These are phyloP conservation scores for Heliornis fulica DNA, from an alignment of 2,113 vertebrate genomes.

Conservation along the genomic window DNA sequence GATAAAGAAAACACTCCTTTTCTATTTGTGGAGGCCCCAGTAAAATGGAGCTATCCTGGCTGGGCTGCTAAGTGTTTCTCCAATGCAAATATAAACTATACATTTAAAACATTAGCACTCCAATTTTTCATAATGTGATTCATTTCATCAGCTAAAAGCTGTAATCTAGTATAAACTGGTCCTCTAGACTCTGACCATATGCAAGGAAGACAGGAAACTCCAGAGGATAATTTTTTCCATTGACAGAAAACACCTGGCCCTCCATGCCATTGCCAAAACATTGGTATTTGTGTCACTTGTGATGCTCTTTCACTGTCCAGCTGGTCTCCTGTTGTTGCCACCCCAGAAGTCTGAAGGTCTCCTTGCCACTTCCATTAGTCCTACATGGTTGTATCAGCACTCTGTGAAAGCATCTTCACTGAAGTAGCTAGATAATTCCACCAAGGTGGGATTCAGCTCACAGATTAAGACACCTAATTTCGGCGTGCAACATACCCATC, in stretches of 20 bases:
- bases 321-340: neutral
- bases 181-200: neutral
- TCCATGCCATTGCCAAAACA: neutral
- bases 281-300: neutral
- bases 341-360: neutral
- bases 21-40: neutral
- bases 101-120: neutral
- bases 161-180: neutral
- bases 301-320: neutral
- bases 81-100: neutral
- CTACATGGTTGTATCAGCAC: neutral
- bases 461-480: neutral
- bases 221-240: neutral
- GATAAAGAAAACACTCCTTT: neutral
- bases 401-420: neutral
- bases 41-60: neutral
- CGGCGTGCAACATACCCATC: accelerated
- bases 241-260: neutral
- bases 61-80: neutral
- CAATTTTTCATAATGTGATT: neutral
- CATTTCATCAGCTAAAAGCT: constrained; percentile 17
- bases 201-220: neutral
- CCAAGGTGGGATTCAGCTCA: neutral
- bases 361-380: neutral
- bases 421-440: neutral